Base-by-base conservation (phyloP, 2,888 invertebrate genomes). In the Onchidella celtica region DNA sequence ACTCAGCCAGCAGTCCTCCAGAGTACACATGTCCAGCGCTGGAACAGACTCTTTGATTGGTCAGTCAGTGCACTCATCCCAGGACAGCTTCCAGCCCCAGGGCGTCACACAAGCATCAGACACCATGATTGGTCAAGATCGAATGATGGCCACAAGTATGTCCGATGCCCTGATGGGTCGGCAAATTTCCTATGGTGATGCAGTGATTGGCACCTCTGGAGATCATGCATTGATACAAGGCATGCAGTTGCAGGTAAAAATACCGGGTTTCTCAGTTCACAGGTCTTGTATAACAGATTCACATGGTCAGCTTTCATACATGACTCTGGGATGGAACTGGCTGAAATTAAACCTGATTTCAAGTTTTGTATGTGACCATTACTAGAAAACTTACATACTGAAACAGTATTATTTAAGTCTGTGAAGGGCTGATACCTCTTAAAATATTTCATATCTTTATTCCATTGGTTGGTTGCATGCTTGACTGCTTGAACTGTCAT, bases 141-240 rank as follows among this genome's bases (percentile, higher is more conserved):
- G 80, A 34, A 38, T 80, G 17, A 80, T 74, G 69, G 63, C 63
- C 63, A 77, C 66, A 32, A 70, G 61, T 59, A 40, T 70, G 29
- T 61, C 70, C 3, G 72, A 74, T 63, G 36, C 73, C 29, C 55
- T 74, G 38, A 72, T 79, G 36, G 80, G 73, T 2, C 66, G 74
- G 29, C 80, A 74, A 66, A 57, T 73, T 24, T 66, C 80, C 9
- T 68, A 74, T 63, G 65, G 68, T 9, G 79, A 79, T 27, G 57
- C 61, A 9, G 55, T 73, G 17, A 66, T 73, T 27, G 73, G 55
- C 38, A 3, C 65, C 36, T 36, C 55, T 11, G 65, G 34, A 24
- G 79, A 73, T 0, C 79, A 79, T 57, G 27, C 66, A n/a, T 66
- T 80, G 14, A 57, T 80, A 6, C 80, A 80, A 55, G 74, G 74